Conservation (phyloP, 2,797 vertebrate species). For the Anabas testudineus region DNA sequence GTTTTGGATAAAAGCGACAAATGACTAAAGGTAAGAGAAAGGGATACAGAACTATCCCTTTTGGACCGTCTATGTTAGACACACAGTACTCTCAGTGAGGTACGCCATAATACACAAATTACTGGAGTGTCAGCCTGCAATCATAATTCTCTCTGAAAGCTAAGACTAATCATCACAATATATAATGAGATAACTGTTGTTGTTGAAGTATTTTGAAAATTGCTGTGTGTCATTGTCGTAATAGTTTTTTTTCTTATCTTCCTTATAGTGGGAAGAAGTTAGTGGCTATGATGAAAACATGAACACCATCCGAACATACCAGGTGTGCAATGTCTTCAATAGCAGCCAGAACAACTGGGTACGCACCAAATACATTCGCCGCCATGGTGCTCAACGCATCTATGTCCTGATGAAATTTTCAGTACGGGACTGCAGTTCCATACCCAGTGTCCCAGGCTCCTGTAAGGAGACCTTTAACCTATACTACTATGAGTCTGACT, state of each 20-base stretch:
- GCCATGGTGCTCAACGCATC: conserved; percentile 93
- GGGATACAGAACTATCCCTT: too few species aligned
- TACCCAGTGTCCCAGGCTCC: conserved; percentile 95
- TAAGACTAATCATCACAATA: too few species aligned
- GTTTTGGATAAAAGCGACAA: too few species aligned
- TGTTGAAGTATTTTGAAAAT: not conserved
- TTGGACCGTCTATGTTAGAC: too few species aligned
- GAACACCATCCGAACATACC: conserved; percentile 98
- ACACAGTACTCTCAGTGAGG: too few species aligned
- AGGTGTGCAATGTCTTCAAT: conserved; percentile 97
- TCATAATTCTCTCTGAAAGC: too few species aligned
- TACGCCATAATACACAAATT: too few species aligned
- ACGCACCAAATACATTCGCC: conserved; percentile 91
- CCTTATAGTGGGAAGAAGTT: conserved; percentile 95
- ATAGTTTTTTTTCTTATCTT: conserved; percentile 24
- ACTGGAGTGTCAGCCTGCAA: too few species aligned
- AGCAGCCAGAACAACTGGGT: conserved; percentile 98
- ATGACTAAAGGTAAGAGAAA: too few species aligned
- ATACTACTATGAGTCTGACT: conserved; percentile 93
- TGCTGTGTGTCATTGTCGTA: conserved; percentile 2
- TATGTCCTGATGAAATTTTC: conserved; percentile 99
- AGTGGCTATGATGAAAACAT: conserved; percentile 97
- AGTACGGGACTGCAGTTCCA: conserved; percentile 95
- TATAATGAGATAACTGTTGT: too few species aligned
- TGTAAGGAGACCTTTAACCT: conserved; percentile 99